Evolutionary conservation across 2,888 invertebrate species (phyloP), one percentile per base, ranked within the genome.

Genomic region (Ganaspis brasiliensis): DNA sequence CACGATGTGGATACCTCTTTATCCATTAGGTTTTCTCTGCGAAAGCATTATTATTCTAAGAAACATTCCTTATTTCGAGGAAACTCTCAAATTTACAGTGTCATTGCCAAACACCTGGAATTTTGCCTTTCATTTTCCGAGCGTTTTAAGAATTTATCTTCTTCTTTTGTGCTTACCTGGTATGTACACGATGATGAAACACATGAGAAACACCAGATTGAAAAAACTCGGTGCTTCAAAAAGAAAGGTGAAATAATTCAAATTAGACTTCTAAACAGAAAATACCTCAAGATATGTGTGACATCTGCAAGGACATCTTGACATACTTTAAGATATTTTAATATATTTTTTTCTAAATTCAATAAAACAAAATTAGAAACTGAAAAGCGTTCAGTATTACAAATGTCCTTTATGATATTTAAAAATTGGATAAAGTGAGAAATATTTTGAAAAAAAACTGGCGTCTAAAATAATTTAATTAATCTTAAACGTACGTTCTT

Each of bases 1-100:
- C 91, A 96, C 97, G 0, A 93, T 97, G 75, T 99, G 98, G 98
- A 97, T 99, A 82, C 95, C 97, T 0, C 93, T 98, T 0, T 99
- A 98, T 91, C 99, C 99, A 0, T 89, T 98, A 52, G 98, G 98
- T 6, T 95, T 98, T 84, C 88, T 97, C 0, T 96, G 97, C 87
- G 98, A 99, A 92, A 96, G 97, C 0, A 94, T 96, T 3, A 94
- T 97, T 14, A 93, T 97, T 56, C 92, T 97, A 19, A 93, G 97
- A 72, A 96, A 97, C 89, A 96, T 98, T 88, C 97, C 98, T 0
- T 97, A 96, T 89, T 97, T 98, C 87, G 97, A 98, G 83, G 96
- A 97, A 88, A 97, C 97, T 0, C 93, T 94, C 71, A 94, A 93
- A 73, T 97, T 96, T 88, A 95, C 96, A 0, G 88, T 97, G 1